phyloP scores from a whole-genome alignment of 64 coral and sea anemone genomes.

The Stylophora pistillata region DNA sequence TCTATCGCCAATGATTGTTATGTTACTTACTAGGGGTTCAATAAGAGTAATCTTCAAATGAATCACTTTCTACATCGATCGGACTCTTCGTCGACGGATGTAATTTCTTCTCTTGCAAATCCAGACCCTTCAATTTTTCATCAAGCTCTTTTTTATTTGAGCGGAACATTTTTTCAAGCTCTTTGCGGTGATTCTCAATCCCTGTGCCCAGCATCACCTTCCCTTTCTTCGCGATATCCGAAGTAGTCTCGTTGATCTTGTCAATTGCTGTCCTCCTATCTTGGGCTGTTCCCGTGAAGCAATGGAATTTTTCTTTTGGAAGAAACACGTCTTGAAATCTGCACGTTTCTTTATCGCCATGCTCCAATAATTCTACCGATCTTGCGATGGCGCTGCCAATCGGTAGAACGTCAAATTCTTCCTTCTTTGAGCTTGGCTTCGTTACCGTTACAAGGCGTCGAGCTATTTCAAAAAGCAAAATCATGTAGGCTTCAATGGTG shows the following conservation, averaged over 20 bases:
- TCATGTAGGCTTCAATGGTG: constrained; percentile 11
- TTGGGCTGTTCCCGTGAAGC: background rate
- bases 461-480: constrained; percentile 16
- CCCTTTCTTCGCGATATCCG: background rate
- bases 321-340: background rate
- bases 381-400: constrained; percentile 7
- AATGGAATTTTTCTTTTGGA: background rate
- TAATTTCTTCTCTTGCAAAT: no score
- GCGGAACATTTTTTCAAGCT: background rate
- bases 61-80: no score
- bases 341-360: background rate
- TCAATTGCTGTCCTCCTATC: background rate
- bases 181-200: background rate
- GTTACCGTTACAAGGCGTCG: background rate
- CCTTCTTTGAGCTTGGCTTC: background rate
- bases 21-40: no score
- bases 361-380: background rate
- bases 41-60: no score
- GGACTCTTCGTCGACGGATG: no score
- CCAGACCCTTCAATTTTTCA: no score
- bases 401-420: background rate
- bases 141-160: background rate
- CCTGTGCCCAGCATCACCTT: no score
- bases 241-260: background rate
- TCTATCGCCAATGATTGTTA: no score